A percentile compares a stretch with the other conserved stretches of the same genome.
Conservation (phyloP, 1,140 invertebrate species). For the Acromyrmex charruanus region DNA sequence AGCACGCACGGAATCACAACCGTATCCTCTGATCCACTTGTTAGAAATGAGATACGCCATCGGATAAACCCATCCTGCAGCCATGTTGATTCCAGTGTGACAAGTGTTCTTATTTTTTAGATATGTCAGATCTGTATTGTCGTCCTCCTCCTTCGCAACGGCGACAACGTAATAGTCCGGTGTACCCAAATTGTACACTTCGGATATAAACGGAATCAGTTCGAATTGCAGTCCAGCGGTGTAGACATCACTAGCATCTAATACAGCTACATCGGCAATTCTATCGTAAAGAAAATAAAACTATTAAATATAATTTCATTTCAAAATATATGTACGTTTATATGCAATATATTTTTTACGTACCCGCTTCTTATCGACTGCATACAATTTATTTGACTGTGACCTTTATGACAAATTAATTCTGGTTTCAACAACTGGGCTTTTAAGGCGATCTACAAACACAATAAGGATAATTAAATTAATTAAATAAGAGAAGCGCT, state of each 20-base stretch:
- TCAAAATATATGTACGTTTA: neutral
- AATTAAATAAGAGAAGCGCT: too few relatives aligned
- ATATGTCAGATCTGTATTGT: constrained; percentile 95
- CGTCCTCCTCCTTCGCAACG: constrained; percentile 95
- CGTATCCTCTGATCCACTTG: constrained; percentile 96
- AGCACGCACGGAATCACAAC: constrained; percentile 95
- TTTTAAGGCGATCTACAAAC: constrained; percentile 92
- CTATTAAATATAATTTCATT: neutral
- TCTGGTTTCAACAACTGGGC: constrained; percentile 96
- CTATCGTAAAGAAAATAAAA: constrained; percentile 73
- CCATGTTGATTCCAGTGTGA: constrained; percentile 96
- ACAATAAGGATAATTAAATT: neutral
- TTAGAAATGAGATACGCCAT: constrained; percentile 97
- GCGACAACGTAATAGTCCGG: constrained; percentile 98
- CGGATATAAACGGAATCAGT: constrained; percentile 95
- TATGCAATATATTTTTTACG: constrained; percentile 65
- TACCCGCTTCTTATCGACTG: constrained; percentile 91
- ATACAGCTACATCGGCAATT: constrained; percentile 94
- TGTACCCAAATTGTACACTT: constrained; percentile 94
- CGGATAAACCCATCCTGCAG: constrained; percentile 98
- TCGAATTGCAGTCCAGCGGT: constrained; percentile 94
- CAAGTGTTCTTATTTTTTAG: constrained; percentile 96
- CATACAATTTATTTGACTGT: constrained; percentile 97
- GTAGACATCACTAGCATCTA: constrained; percentile 98
- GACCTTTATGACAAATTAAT: constrained; percentile 94